Evolutionary conservation across 2,113 vertebrate genomes (phyloP), one percentile per base, ranked within the genome.

Genomic region (Xiphophorus hellerii): DNA sequence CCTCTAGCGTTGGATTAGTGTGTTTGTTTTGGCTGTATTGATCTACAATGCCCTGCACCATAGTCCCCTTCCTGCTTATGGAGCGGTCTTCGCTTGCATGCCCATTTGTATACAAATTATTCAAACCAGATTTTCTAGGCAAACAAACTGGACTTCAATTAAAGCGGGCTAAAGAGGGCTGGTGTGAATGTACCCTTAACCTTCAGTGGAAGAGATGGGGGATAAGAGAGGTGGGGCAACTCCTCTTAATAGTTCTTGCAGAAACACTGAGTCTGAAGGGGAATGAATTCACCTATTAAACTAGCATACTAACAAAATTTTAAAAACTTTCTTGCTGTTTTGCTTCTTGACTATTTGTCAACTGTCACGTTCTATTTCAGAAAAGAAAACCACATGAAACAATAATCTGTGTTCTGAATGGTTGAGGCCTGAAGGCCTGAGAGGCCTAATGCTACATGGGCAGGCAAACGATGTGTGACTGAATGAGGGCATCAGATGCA

Each of bases 401-500:
- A 80, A 83, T 78, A 54, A 85, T 89, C 78, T 85, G 74, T 81
- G 87, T 82, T 88, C 69, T 63, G 71, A 80, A 84, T 89, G 90
- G 83, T 86, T 77, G 25, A 67, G 73, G 82, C 86, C 88, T 69
- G 65, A 71, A 91, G 82, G 84, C 84, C 78, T 90, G 84, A 90
- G 82, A 84, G 78, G 69, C 74, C 73, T 81, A 81, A 89, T 88
- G 77, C 67, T 74, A 75, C 77, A 83, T 77, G 61, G 73, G 71
- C 78, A 71, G 80, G 84, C 81, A 90, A 90, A 92, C 73, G 58
- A 69, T 44, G 71, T 85, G 63, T 92, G 90, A 93, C 92, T 87
- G 88, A 92, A 92, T 92, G 90, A 89, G 90, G 89, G 76, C 91
- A 90, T 74, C 64, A 70, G 17, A 67, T 76, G 76, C 85, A 84